Evolutionary conservation across 2,113 vertebrate genomes (phyloP).

Genomic region (Paratilapia polleni): DNA sequence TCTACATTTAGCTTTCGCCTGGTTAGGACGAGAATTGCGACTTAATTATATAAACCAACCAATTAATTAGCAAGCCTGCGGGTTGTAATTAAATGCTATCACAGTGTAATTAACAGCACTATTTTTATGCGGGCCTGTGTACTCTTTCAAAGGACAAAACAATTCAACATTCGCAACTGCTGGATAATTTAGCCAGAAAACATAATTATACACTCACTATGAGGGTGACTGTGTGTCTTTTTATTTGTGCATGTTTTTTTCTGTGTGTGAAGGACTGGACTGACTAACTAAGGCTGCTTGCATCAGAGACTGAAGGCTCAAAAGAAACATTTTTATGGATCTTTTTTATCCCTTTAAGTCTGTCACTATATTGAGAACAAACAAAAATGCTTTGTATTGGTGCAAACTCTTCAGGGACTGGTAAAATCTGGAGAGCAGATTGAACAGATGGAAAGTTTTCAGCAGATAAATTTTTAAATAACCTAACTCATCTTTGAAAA

Average conservation of each 20-base stretch:
- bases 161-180: constrained; percentile 12
- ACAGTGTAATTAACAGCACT: constrained; percentile 40
- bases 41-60: constrained; percentile 49
- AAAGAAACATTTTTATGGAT: not conserved
- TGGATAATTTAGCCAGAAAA: constrained; percentile 33
- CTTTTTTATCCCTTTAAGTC: not conserved
- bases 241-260: not conserved
- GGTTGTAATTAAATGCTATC: constrained; percentile 49
- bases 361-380: not conserved
- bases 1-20: not conserved
- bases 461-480: not conserved
- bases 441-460: not conserved
- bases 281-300: constrained; percentile 10
- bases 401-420: not conserved
- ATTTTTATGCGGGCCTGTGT: constrained; percentile 13
- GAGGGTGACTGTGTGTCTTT: not conserved
- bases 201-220: constrained; percentile 7
- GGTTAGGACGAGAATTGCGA: not conserved
- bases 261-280: constrained; percentile 2
- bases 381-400: not conserved
- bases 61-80: constrained; percentile 49
- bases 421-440: not conserved
- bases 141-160: constrained; percentile 37
- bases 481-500: not conserved
- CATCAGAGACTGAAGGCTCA: not conserved